A percentile compares a stretch with the other conserved stretches of the same genome.
These are phyloP conservation scores for Bombyx mori DNA, from an alignment of 1,140 invertebrate genomes.

Conservation along the genomic window ASM3026992v2 NC_085119.1:6888001-6888500, in stretches of 20 bases:
- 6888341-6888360: slow-evolving; percentile 63
- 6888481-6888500: slow-evolving; percentile 69
- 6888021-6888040: slow-evolving; percentile 26
- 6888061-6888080: slow-evolving; percentile 25
- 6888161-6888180: slow-evolving; percentile 42
- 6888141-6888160: slow-evolving; percentile 53
- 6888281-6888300: slow-evolving; percentile 61
- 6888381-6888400: slow-evolving; percentile 64
- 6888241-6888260: slow-evolving; percentile 45
- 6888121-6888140: slow-evolving; percentile 30
- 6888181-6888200: slow-evolving; percentile 45
- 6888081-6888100: slow-evolving; percentile 11
- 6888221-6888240: slow-evolving; percentile 36
- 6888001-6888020: slow-evolving; percentile 21
- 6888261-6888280: slow-evolving; percentile 64
- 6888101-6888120: slow-evolving; percentile 30
- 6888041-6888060: slow-evolving; percentile 43
- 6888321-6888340: slow-evolving; percentile 61
- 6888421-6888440: slow-evolving; percentile 59
- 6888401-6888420: slow-evolving; percentile 64
- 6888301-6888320: slow-evolving; percentile 67
- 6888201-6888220: slow-evolving; percentile 47
- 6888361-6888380: slow-evolving; percentile 63
- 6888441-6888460: slow-evolving; percentile 64
- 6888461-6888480: slow-evolving; percentile 62